Conservation (phyloP, 1,140 invertebrate genomes). For the Lineus longissimus region DNA sequence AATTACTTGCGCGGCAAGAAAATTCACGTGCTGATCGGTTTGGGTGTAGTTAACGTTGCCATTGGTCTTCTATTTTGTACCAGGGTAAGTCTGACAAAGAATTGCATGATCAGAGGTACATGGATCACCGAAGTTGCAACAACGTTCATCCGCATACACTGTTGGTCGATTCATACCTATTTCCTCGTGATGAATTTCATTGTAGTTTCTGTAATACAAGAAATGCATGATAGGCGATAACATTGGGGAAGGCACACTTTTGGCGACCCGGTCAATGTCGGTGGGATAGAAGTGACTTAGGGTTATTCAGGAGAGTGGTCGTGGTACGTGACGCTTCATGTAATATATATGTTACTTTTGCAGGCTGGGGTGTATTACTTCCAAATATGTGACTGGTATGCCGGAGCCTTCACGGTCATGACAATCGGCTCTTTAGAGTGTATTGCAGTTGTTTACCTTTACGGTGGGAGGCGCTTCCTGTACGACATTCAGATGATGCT, state of each 20-base stretch:
- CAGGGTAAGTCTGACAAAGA: slow-evolving; percentile 22
- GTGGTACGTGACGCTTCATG: background rate
- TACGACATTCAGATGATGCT: slow-evolving; percentile 19
- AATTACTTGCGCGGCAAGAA: slow-evolving; percentile 45
- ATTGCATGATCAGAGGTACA: background rate
- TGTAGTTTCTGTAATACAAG: no score
- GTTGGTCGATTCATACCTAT: no score
- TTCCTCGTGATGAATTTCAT: no score
- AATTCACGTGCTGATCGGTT: slow-evolving; percentile 19
- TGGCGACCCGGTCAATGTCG: no score
- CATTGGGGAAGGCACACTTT: no score
- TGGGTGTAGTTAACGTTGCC: slow-evolving; percentile 27
- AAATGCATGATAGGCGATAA: no score
- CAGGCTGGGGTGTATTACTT: slow-evolving; percentile 74
- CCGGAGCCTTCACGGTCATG: slow-evolving; percentile 77
- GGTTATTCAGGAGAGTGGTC: no score
- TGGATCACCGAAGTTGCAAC: no score
- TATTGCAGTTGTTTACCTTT: slow-evolving; percentile 69
- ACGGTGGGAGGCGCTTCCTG: slow-evolving; percentile 57
- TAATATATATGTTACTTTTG: slow-evolving; percentile 12
- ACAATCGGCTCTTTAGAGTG: slow-evolving; percentile 63
- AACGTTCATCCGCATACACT: no score
- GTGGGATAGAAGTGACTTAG: no score
- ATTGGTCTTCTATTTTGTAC: slow-evolving; percentile 35
- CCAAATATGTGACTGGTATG: slow-evolving; percentile 80